Percentiles rank a stretch among this genome's conserved stretches.
These are phyloP conservation scores for Montifringilla adamsi DNA, from an alignment of 2,113 vertebrate genomes.

Conservation along the genomic window DNA sequence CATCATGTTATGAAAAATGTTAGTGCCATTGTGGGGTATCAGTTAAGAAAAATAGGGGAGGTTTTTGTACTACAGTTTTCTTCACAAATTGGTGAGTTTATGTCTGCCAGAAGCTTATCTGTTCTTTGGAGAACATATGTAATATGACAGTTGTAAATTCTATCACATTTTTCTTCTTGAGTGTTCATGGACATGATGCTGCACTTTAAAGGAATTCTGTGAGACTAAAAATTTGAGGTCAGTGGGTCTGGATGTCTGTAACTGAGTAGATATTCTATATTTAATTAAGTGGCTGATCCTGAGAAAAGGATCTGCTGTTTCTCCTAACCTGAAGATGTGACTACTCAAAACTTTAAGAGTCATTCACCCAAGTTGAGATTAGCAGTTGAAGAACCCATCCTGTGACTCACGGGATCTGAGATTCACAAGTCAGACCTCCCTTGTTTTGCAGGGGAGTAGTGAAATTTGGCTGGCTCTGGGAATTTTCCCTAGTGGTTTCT, in stretches of 20 bases:
- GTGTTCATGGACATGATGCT: not conserved
- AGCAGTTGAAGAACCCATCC: not conserved
- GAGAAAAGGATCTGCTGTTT: constrained; percentile 16
- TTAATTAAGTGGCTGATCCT: constrained; percentile 17
- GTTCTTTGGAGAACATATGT: constrained; percentile 2
- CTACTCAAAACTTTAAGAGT: not conserved
- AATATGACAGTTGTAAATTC: constrained; percentile 30
- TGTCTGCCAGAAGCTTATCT: constrained; percentile 31
- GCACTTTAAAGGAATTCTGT: constrained; percentile 15
- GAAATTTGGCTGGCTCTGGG: not conserved
- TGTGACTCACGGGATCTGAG: not conserved
- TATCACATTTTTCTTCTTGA: constrained; percentile 41
- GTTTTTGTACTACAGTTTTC: not conserved
- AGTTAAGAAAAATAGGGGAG: constrained; percentile 9
- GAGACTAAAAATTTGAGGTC: constrained; percentile 18
- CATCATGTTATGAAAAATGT: not conserved
- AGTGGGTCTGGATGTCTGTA: not conserved
- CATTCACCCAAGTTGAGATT: not conserved
- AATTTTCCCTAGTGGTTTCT: not conserved
- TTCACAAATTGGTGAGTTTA: constrained; percentile 8
- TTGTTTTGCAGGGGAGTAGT: not conserved
- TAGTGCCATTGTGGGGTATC: not conserved
- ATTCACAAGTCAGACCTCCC: not conserved
- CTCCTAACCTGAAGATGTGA: not conserved
- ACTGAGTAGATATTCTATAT: not conserved